Evolutionary conservation across 2,113 vertebrate genomes (phyloP).

Genomic region (Steatornis caripensis): DNA sequence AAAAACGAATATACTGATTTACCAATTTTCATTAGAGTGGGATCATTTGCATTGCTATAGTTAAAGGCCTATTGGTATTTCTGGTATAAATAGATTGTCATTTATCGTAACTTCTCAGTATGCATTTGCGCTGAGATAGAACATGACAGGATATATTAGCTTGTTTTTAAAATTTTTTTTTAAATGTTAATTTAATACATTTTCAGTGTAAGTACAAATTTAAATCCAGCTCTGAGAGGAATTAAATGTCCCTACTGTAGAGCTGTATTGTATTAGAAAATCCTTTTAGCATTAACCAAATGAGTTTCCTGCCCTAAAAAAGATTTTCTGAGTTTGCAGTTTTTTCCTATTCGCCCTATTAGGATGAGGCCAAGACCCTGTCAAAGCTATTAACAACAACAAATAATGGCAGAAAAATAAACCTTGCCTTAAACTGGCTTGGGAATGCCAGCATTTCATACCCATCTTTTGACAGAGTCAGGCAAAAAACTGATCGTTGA

Average conservation of each 20-base stretch:
- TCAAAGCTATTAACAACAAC: background rate
- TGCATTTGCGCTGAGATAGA: background rate
- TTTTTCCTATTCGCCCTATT: background rate
- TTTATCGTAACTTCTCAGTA: background rate
- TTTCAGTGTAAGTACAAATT: background rate
- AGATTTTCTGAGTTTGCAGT: background rate
- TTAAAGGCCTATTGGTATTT: background rate
- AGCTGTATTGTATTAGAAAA: background rate
- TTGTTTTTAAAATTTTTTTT: background rate
- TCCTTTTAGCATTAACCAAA: background rate
- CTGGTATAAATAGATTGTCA: background rate
- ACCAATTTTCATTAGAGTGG: constrained; percentile 17
- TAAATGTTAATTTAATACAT: background rate
- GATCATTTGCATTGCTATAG: background rate
- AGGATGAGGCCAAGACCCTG: background rate
- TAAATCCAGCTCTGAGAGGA: background rate
- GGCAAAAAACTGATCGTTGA: background rate
- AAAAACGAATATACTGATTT: constrained; percentile 14
- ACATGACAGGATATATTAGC: background rate
- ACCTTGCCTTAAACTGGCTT: background rate
- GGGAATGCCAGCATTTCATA: background rate
- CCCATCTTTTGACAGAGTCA: background rate
- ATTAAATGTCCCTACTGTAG: background rate
- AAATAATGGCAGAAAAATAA: background rate
- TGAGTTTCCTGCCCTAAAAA: background rate